These are phyloP conservation scores for Pachypanchax playfairii DNA, from an alignment of 2,113 vertebrate species.

Conservation along the genomic window DNA sequence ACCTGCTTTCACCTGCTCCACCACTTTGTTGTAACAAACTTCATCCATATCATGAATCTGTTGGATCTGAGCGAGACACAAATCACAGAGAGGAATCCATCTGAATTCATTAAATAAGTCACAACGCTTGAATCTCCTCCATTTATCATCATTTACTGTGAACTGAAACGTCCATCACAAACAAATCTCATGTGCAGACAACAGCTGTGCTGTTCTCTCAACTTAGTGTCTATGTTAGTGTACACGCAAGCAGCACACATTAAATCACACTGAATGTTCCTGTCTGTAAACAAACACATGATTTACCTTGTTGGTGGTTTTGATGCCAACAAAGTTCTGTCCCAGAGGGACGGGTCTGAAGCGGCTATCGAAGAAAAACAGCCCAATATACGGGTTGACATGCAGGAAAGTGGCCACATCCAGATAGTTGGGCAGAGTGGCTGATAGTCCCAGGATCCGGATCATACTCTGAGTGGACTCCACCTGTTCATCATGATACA, in stretches of 20 bases:
- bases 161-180: background rate
- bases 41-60: constrained; percentile 96
- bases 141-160: too few relatives aligned
- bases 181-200: background rate
- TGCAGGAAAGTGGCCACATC: constrained; percentile 95
- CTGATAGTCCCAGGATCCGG: constrained; percentile 95
- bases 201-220: background rate
- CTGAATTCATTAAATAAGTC: background rate
- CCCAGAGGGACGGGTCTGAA: constrained; percentile 96
- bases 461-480: constrained; percentile 99
- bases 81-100: background rate
- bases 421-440: constrained; percentile 96
- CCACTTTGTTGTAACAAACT: constrained; percentile 94
- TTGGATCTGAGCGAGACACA: constrained; percentile 83
- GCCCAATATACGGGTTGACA: constrained; percentile 94
- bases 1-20: constrained; percentile 92
- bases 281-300: background rate
- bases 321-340: constrained; percentile 95
- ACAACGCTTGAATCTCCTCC: too few relatives aligned
- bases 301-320: constrained; percentile 91
- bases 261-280: too few relatives aligned
- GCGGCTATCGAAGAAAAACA: constrained; percentile 95
- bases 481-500: constrained; percentile 79
- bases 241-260: background rate
- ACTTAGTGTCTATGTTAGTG: background rate